A percentile compares a stretch with the other conserved stretches of the same genome.
These are phyloP conservation scores for Rhinopomastus cyanomelas DNA, from an alignment of 2,113 vertebrate genomes.

Conservation along the genomic window DNA sequence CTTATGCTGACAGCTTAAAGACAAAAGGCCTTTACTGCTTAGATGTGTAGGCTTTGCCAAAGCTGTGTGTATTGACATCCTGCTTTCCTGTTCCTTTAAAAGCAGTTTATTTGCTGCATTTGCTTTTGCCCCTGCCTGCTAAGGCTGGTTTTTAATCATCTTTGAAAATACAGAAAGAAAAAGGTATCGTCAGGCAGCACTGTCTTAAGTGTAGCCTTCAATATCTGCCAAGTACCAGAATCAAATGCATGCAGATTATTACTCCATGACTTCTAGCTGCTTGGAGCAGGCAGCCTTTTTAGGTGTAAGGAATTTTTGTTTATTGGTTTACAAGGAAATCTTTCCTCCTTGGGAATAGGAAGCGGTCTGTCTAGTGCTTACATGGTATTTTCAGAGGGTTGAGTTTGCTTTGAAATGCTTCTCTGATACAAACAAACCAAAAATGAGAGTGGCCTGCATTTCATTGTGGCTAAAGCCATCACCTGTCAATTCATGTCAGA, in stretches of 20 bases:
- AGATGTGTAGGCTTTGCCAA: background rate
- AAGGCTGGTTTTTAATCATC: background rate
- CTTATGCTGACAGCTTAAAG: background rate
- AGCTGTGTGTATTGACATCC: background rate
- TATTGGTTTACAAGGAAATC: background rate
- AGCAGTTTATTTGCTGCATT: background rate
- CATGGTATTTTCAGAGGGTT: background rate
- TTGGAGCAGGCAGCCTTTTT: background rate
- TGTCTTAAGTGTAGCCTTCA: background rate
- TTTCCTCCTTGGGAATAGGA: background rate
- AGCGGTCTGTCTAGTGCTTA: background rate
- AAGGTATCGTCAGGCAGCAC: background rate
- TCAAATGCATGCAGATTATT: background rate
- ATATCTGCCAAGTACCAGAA: background rate
- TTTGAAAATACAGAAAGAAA: background rate
- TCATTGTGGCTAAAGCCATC: background rate
- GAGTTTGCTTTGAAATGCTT: background rate
- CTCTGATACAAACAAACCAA: background rate
- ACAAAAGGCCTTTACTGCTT: background rate
- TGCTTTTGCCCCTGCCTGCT: background rate
- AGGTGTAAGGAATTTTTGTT: background rate
- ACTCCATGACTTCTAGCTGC: background rate
- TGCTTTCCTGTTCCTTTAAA: background rate
- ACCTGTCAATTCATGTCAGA: background rate
- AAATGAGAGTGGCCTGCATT: background rate